Base-by-base conservation (phyloP, 2,888 invertebrate species). In the Chymomyza caudatula region DNA sequence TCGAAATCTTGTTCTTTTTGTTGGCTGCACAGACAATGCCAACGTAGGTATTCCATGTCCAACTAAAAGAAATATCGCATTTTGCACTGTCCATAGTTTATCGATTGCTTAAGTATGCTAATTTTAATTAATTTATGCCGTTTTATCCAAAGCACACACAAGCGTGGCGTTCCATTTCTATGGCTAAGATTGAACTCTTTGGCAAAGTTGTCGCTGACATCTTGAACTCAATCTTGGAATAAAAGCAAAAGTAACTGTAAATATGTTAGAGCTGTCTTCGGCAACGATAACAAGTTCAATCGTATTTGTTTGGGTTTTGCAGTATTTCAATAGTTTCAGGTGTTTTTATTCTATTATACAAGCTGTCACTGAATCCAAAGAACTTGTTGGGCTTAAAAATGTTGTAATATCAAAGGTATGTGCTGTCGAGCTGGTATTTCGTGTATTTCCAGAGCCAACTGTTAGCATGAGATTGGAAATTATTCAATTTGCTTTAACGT, bases 101-200 rank as follows among this genome's bases (percentile, higher is more conserved):
- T 77, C 70, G 71, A 72, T 72, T 70, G 77, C 73, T 51, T 65
- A 73, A 70, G 73, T 78, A 82, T 77, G 84, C 79, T 73, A 84
- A 81, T 81, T 69, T 66, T 44, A 17, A 29, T 64, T 76, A 77
- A 76, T 73, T 78, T 79, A 84, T 84, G 60, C 77, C 58, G 19
- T 37, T 23, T 59, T 49, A 19, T 19, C 58, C 47, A 57, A 17
- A 17, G n/a, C 52, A n/a, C n/a, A n/a, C n/a, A n/a, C n/a, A 47
- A 53, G 13, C 57, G 17, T 67, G 11, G 59, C 51, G 22, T 56
- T 47, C 47, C 15, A 1, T 25, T 43, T 29, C 5, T n/a, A 37
- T 11, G 4, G 25, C 42, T 49, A 29, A 11, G 11, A 1, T 37
- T 37, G 29, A 11, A 37, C 29, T 11, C 29, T 8, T 13, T 37